Evolutionary conservation across 2,113 vertebrate species (phyloP), one percentile per base, ranked within the genome.

Genomic region (Pachyramphus minor): DNA sequence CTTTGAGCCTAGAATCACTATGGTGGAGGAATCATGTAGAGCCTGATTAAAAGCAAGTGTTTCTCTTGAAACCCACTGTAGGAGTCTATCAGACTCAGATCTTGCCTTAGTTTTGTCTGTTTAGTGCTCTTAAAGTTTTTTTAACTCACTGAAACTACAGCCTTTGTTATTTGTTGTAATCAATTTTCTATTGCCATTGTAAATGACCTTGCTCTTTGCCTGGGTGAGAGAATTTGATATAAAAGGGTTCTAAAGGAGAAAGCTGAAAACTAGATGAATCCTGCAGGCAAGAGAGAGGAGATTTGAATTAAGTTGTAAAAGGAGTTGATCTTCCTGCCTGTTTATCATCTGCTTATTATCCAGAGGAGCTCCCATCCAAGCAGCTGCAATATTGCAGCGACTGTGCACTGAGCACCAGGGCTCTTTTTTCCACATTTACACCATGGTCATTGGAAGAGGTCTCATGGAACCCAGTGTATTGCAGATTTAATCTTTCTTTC

Each of bases 191-290:
- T 63, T 90, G 79, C 68, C 25, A 6, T 90, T 93, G 83, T 94
- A 86, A 97, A 94, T 81, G 37, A 64, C 18, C 28, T 86, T 92
- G 79, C 47, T 95, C 75, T 96, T 96, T 92, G 50, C 49, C 82
- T 53, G 67, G 15, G 50, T 76, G 59, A 90, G 60, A 69, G 35
- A 85, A 64, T 83, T 59, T 75, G 74, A 82, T 91, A 73, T 25
- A 92, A 78, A 84, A 79, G 28, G 18, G 2, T 63, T 77, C 71
- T 91, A 50, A 63, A 74, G 67, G 52, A 91, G 55, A 63, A 88
- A 69, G 12, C 75, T 41, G 47, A 84, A 94, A 95, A 67, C 55
- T 31, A 64, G 42, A 94, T 41, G 27, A 83, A 78, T 95, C 68
- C 92, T 89, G 47, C 39, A 88, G 95, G 93, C 76, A 68, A 92